phyloP scores from a whole-genome alignment of 2,888 invertebrate genomes.

The Drosophila testacea region DNA sequence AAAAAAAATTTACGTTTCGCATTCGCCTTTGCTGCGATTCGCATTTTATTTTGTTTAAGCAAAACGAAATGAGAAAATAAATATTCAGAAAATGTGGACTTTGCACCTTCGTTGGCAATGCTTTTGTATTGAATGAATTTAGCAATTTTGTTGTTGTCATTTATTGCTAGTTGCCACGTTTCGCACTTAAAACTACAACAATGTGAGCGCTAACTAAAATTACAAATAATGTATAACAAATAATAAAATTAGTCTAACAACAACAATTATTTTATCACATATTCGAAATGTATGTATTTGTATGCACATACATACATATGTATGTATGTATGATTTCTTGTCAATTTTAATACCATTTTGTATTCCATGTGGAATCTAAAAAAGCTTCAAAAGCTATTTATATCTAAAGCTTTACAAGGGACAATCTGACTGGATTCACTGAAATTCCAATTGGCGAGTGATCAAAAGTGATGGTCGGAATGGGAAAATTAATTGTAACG shows the following conservation, averaged over 20 bases:
- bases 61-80: constrained; percentile 56
- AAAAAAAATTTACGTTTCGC: constrained; percentile 66
- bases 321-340: background rate
- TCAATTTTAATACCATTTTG: background rate
- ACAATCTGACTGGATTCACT: constrained; percentile 6
- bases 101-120: constrained; percentile 60
- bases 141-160: constrained; percentile 26
- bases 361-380: constrained; percentile 5
- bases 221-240: background rate
- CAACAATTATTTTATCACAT: constrained; percentile 8
- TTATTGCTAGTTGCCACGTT: constrained; percentile 68
- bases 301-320: background rate
- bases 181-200: constrained; percentile 37
- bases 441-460: constrained; percentile 11
- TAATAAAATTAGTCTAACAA: constrained; percentile 3
- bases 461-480: background rate
- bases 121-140: constrained; percentile 61
- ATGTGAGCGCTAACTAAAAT: constrained; percentile 28
- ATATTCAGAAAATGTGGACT: constrained; percentile 61
- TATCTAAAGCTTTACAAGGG: background rate
- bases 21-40: constrained; percentile 54
- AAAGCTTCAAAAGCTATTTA: constrained; percentile 13
- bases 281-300: background rate
- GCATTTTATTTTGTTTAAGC: constrained; percentile 78
- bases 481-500: background rate